phyloP scores from a whole-genome alignment of 2,797 vertebrate genomes.

The Hydrolagus colliei region DNA sequence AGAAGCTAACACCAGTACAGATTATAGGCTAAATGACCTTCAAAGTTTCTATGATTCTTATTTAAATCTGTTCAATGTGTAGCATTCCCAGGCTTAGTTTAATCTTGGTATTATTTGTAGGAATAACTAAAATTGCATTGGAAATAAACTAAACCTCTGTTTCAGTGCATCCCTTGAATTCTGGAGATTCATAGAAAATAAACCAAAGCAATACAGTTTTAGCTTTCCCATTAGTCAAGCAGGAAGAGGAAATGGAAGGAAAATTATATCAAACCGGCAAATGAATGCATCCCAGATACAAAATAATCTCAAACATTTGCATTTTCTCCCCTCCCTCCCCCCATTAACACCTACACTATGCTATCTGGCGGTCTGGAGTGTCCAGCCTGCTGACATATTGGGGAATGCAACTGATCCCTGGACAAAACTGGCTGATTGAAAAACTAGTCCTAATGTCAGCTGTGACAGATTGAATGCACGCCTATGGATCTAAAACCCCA shows the following conservation, averaged over 20 bases:
- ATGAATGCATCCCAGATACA: background rate
- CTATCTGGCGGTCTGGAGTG: background rate
- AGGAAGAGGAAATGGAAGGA: background rate
- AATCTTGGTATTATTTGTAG: background rate
- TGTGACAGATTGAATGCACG: background rate
- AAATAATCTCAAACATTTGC: background rate
- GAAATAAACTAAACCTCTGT: background rate
- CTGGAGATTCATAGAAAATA: background rate
- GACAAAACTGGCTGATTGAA: background rate
- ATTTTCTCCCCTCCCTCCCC: background rate
- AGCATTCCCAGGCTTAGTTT: background rate
- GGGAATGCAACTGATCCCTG: background rate
- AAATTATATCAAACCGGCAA: background rate
- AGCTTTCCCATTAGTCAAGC: constrained; percentile 3
- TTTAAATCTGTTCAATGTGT: no score
- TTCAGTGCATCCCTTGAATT: background rate
- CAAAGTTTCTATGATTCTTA: no score
- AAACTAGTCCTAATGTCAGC: background rate
- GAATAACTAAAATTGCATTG: no score
- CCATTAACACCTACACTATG: background rate
- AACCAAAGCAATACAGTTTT: background rate
- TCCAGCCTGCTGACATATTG: background rate
- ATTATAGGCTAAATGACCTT: no score
- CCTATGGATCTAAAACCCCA: background rate
- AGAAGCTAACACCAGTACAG: no score